Base-by-base conservation (phyloP, 1,140 invertebrate genomes). In the Chymomyza costata region DNA sequence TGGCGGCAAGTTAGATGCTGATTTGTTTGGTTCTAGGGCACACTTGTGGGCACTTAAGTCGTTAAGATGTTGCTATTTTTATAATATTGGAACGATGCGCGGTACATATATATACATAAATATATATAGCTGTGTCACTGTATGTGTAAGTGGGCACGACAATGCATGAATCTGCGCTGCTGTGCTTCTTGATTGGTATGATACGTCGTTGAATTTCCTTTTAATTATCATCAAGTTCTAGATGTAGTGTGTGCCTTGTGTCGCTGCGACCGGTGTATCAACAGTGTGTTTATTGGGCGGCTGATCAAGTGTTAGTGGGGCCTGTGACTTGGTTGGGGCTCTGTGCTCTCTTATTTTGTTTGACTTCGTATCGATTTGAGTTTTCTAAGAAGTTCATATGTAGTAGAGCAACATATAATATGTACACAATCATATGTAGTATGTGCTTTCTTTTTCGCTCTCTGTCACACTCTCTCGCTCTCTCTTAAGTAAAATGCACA, bases 401-500 rank as follows among this genome's bases (percentile, higher is more conserved):
- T n/a, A n/a, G n/a, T n/a, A n/a, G n/a, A n/a, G n/a, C n/a, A n/a
- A n/a, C n/a, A n/a, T n/a, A n/a, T n/a, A n/a, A n/a, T n/a, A n/a
- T 25, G 3, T 25, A 25, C 8, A 5, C 58, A 59, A 39, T 66
- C 43, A 54, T 50, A 65, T 67, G 64, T 52, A 41, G 61, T 54
- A 43, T 53, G 47, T 45, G 47, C 19, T 34, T 38, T 65, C 59
- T 48, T 48, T 48, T 53, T 38, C 44, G 51, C 31, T 38, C 44
- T 55, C 25, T 41, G 40, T 50, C 45, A 32, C 47, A 50, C 49
- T 59, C 59, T 13, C 32, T 19, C 18, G 50, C 52, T 55, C 49
- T 37, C n/a, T 46, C 31, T 44, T 44, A 56, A 21, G 44, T n/a
- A n/a, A n/a, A 25, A 13, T 47, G 37, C 48, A 34, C 30, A 10